Conservation (phyloP, 1,140 invertebrate species). For the Telenomus remus region DNA sequence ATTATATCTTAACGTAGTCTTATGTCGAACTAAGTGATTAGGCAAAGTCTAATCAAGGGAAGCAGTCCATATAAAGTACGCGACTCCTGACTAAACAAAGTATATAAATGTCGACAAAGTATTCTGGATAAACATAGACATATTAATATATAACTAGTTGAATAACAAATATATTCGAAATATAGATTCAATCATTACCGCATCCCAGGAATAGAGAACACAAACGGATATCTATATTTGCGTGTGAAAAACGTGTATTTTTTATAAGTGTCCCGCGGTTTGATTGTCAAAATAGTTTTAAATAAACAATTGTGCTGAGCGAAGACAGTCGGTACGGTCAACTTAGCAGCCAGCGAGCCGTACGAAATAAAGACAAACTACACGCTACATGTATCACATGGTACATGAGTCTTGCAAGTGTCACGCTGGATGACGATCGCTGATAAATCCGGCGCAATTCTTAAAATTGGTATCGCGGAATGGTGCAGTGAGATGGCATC, state of each 20-base stretch:
- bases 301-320: constrained; percentile 16
- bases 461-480: constrained; percentile 53
- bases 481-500: constrained; percentile 77
- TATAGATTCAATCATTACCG: background rate
- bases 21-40: constrained; percentile 17
- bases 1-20: constrained; percentile 40
- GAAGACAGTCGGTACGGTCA: constrained; percentile 11
- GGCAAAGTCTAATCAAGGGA: constrained; percentile 53
- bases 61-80: constrained; percentile 8
- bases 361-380: background rate
- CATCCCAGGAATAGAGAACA: constrained; percentile 8
- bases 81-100: constrained; percentile 11
- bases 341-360: constrained; percentile 16
- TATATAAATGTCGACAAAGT: constrained; percentile 12
- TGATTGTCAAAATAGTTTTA: constrained; percentile 13
- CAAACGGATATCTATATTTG: constrained; percentile 33
- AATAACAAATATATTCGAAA: constrained; percentile 1
- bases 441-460: constrained; percentile 47
- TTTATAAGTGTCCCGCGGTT: constrained; percentile 54
- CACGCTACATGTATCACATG: background rate
- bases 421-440: constrained; percentile 43
- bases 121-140: constrained; percentile 3
- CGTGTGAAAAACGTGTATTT: constrained; percentile 57
- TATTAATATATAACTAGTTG: background rate
- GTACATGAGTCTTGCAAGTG: constrained; percentile 16